A percentile compares a stretch with the other conserved stretches of the same genome.
phyloP scores from a whole-genome alignment of 2,113 vertebrate species.

The Coregonus clupeaformis region DNA sequence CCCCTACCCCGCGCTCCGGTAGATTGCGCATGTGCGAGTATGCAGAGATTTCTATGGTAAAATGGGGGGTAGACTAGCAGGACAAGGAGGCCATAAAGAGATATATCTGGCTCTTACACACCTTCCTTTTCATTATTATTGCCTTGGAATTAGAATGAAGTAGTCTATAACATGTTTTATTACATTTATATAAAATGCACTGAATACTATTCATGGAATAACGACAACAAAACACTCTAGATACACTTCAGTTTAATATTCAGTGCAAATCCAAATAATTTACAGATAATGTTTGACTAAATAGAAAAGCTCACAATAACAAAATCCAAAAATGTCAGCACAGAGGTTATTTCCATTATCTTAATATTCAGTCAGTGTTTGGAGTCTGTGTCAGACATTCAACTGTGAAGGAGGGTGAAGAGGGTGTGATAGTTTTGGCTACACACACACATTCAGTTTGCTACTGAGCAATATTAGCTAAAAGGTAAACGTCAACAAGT shows the following conservation, averaged over 20 bases:
- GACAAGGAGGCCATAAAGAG: too few relatives aligned
- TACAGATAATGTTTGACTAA: not conserved
- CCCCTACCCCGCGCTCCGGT: constrained; percentile 64
- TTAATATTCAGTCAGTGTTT: not conserved
- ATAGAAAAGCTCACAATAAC: not conserved
- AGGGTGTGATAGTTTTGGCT: constrained; percentile 17
- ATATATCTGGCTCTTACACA: not conserved
- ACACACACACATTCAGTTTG: constrained; percentile 16
- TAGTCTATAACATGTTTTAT: not conserved
- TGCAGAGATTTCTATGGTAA: constrained; percentile 51
- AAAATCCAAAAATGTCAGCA: not conserved
- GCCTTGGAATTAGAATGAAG: not conserved
- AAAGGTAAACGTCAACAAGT: constrained; percentile 18
- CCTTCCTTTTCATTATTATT: not conserved
- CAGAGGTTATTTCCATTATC: constrained; percentile 20
- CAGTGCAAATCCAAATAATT: constrained; percentile 16
- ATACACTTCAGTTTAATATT: not conserved
- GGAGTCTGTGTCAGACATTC: constrained; percentile 16
- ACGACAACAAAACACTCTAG: not conserved
- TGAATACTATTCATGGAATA: not conserved
- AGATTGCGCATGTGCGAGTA: constrained; percentile 70
- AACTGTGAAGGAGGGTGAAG: constrained; percentile 15
- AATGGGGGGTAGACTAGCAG: constrained; percentile 49
- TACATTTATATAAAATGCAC: too few relatives aligned
- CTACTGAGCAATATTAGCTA: constrained; percentile 28